Conservation (phyloP, 2,888 invertebrate species). For the Aquatica leii region DNA sequence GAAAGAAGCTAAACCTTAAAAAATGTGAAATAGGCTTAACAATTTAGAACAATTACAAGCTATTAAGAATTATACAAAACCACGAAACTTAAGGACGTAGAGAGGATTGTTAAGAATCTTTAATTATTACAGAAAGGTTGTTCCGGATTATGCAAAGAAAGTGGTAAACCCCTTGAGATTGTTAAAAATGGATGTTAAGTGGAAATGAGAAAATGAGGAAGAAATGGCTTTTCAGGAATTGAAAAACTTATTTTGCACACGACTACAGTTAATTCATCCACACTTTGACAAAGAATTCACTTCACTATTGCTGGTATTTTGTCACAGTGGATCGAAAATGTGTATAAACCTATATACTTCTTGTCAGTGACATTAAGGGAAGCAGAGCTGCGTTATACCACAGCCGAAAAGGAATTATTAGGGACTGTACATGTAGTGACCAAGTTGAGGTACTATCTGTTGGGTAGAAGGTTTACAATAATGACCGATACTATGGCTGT, state of each 20-base stretch:
- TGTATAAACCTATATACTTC: no score
- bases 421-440: no score
- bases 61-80: not conserved
- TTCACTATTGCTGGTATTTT: no score
- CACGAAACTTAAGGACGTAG: not conserved
- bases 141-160: no score
- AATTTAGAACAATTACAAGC: not conserved
- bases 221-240: not conserved
- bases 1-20: not conserved
- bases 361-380: no score
- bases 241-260: not conserved
- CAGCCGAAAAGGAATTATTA: no score
- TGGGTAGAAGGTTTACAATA: no score
- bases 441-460: no score
- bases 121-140: slow-evolving; percentile 11
- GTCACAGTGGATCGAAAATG: no score
- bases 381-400: no score
- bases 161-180: not conserved
- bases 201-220: no score
- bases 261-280: not conserved
- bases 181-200: not conserved
- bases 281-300: not conserved
- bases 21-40: slow-evolving; percentile 11
- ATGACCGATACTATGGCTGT: slow-evolving; percentile 11
- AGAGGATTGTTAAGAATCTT: slow-evolving; percentile 3